These are phyloP conservation scores for Dromius quadrimaculatus DNA, from an alignment of 2,888 invertebrate genomes.

Conservation along the genomic window DNA sequence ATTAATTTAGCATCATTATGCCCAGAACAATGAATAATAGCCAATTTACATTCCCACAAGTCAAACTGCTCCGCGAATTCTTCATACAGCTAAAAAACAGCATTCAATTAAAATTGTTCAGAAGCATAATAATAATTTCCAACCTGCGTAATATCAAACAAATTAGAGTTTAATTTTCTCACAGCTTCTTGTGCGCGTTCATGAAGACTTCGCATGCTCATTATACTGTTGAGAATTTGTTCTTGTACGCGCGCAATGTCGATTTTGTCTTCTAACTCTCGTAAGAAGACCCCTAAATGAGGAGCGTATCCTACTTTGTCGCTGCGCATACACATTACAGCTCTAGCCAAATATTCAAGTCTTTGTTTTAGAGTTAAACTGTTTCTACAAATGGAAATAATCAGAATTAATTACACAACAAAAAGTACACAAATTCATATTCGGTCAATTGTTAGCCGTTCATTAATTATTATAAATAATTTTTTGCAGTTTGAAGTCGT, in stretches of 20 bases:
- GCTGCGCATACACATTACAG: slow-evolving; percentile 95
- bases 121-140: slow-evolving; percentile 36
- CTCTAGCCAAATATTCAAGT: slow-evolving; percentile 91
- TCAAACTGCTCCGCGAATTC: slow-evolving; percentile 92
- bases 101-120: slow-evolving; percentile 38
- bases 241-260: slow-evolving; percentile 91
- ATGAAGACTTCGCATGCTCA: slow-evolving; percentile 65
- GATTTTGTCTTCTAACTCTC: slow-evolving; percentile 92
- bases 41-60: slow-evolving; percentile 93
- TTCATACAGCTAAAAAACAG: slow-evolving; percentile 78
- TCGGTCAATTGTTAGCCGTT: too few species aligned
- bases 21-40: slow-evolving; percentile 94
- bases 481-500: too few species aligned
- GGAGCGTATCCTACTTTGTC: slow-evolving; percentile 81
- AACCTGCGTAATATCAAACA: slow-evolving; percentile 90
- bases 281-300: slow-evolving; percentile 81
- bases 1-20: slow-evolving; percentile 90
- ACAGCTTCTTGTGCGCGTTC: slow-evolving; percentile 71
- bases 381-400: slow-evolving; percentile 68
- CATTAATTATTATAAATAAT: too few species aligned
- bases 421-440: neutral
- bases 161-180: slow-evolving; percentile 80
- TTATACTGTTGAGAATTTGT: slow-evolving; percentile 76
- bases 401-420: slow-evolving; percentile 5
- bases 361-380: slow-evolving; percentile 83